Conservation (phyloP, 1,140 invertebrate species). For the Anoplolepis gracilipes region DNA sequence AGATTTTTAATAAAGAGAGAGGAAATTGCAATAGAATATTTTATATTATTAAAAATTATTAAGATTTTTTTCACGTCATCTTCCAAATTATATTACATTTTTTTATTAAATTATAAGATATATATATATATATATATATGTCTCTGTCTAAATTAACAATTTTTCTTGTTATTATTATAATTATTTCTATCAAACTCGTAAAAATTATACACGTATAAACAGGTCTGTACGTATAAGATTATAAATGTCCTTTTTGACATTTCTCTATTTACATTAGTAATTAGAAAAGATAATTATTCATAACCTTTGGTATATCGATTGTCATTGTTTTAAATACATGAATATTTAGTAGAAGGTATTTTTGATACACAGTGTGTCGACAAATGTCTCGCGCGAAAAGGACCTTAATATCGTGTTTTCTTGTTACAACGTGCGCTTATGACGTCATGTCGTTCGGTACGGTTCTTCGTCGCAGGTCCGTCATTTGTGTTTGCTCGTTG, state of each 20-base stretch:
- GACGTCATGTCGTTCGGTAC: slow-evolving; percentile 31
- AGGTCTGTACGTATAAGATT: not conserved
- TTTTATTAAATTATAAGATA: not conserved
- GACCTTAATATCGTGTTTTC: slow-evolving; percentile 44
- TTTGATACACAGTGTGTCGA: slow-evolving; percentile 9
- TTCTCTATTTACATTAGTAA: not conserved
- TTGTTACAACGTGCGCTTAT: slow-evolving; percentile 40
- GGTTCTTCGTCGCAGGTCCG: slow-evolving; percentile 72
- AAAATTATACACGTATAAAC: too few relatives aligned
- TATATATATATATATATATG: too few relatives aligned
- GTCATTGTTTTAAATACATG: not conserved
- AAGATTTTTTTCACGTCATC: not conserved
- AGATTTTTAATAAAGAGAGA: too few relatives aligned
- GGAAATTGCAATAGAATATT: not conserved
- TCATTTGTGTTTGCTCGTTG: slow-evolving; percentile 74
- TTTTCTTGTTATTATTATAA: too few relatives aligned
- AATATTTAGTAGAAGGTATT: slow-evolving; percentile 23
- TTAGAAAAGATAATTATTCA: slow-evolving; percentile 12
- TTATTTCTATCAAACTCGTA: too few relatives aligned
- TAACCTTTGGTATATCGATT: slow-evolving; percentile 17
- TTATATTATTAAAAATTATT: slow-evolving; percentile 4
- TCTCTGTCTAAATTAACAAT: too few relatives aligned
- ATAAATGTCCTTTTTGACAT: not conserved
- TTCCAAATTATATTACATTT: not conserved
- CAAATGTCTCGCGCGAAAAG: slow-evolving; percentile 1